Evolutionary conservation across 2,113 vertebrate species (phyloP).

Genomic region (Numenius arquata): DNA sequence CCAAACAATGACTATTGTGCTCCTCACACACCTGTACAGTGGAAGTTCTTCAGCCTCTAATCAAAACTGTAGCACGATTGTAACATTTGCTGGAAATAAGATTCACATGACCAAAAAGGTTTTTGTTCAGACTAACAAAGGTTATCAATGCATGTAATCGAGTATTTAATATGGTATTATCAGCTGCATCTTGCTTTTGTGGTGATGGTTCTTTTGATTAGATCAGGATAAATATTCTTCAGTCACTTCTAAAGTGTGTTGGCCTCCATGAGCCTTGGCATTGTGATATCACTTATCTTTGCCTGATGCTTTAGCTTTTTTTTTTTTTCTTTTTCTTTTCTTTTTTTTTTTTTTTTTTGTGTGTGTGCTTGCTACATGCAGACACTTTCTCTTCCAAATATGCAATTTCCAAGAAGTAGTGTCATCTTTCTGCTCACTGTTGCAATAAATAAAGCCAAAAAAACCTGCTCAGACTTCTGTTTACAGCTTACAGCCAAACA

Average conservation of each 20-base stretch:
- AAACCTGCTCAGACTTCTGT: background rate
- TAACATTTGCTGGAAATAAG: background rate
- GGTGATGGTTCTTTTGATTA: background rate
- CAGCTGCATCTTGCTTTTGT: background rate
- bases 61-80: background rate
- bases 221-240: background rate
- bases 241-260: background rate
- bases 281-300: background rate
- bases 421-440: background rate
- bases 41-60: background rate
- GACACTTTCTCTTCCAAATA: background rate
- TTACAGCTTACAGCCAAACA: background rate
- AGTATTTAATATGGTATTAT: background rate
- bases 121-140: background rate
- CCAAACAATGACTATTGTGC: background rate
- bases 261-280: background rate
- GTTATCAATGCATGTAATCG: background rate
- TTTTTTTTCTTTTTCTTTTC: rapidly evolving
- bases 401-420: background rate
- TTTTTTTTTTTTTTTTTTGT: background rate
- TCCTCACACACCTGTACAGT: background rate
- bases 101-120: background rate
- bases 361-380: background rate
- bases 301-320: background rate
- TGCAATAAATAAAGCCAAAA: background rate